Conservation (phyloP, 2,797 vertebrate genomes). For the Poecilia velifera region DNA sequence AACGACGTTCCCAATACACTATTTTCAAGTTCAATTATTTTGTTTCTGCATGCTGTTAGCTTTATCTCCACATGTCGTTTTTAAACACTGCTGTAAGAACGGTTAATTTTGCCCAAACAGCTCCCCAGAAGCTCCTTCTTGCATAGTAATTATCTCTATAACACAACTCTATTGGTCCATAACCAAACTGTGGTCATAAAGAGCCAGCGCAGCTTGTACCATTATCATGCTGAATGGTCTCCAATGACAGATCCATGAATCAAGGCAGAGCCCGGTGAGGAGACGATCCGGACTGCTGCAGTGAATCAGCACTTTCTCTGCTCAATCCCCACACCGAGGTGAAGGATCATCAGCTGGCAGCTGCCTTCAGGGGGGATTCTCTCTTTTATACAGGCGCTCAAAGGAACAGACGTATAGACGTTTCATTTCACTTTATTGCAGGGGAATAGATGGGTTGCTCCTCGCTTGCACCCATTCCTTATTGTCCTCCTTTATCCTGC, state of each 20-base stretch:
- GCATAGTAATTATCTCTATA: constrained; percentile 33
- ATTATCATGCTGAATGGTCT: constrained; percentile 47
- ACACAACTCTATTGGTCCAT: constrained; percentile 27
- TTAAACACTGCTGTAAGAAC: neutral
- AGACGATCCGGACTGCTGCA: constrained; percentile 64
- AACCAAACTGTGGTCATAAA: constrained; percentile 48
- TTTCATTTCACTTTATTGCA: constrained; percentile 30
- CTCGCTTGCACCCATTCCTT: constrained; percentile 21
- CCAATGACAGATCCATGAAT: constrained; percentile 48
- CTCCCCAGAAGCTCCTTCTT: constrained; percentile 18
- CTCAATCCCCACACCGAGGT: constrained; percentile 36
- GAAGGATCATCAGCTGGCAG: constrained; percentile 37
- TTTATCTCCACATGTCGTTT: neutral
- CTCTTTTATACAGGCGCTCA: constrained; percentile 2
- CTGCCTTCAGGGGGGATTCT: constrained; percentile 13
- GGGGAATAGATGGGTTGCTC: constrained; percentile 11
- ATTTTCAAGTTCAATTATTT: constrained; percentile 9
- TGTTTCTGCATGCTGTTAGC: neutral
- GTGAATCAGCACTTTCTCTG: constrained; percentile 75
- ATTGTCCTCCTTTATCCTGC: constrained; percentile 30
- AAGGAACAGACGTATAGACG: constrained; percentile 22
- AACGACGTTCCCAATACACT: neutral
- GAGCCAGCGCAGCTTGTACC: constrained; percentile 34
- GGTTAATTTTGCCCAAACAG: constrained; percentile 25
- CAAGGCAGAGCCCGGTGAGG: constrained; percentile 27